These are phyloP conservation scores for Panulirus ornatus DNA, from an alignment of 1,140 invertebrate genomes.

Conservation along the genomic window DNA sequence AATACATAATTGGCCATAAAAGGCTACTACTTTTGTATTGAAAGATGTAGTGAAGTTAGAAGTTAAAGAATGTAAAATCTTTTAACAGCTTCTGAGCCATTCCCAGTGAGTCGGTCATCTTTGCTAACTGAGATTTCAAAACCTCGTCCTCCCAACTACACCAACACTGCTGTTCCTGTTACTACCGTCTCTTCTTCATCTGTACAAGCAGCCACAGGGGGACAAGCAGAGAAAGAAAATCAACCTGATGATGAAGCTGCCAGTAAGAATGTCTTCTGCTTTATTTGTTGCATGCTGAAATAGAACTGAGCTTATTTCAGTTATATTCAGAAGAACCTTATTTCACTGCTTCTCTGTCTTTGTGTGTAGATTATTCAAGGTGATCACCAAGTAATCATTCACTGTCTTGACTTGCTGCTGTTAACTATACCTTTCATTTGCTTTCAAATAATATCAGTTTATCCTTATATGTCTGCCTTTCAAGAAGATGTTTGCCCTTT, in stretches of 20 bases:
- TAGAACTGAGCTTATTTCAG: slow-evolving; percentile 18
- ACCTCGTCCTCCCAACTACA: slow-evolving; percentile 68
- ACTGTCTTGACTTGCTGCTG: too few relatives aligned
- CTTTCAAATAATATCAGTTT: too few relatives aligned
- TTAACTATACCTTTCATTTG: too few relatives aligned
- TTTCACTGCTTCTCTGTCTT: background rate
- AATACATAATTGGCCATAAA: too few relatives aligned
- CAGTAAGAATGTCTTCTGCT: slow-evolving; percentile 80
- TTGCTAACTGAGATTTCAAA: slow-evolving; percentile 73
- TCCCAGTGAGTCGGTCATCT: slow-evolving; percentile 85
- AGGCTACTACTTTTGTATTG: too few relatives aligned
- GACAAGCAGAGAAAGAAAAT: slow-evolving; percentile 75
- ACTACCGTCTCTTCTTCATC: slow-evolving; percentile 49
- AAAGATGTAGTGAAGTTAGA: background rate
- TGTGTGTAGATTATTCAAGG: too few relatives aligned
- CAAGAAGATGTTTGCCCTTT: background rate
- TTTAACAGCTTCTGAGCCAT: slow-evolving; percentile 82
- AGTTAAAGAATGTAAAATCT: slow-evolving; percentile 38
- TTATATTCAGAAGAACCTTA: too few relatives aligned
- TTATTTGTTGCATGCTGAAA: background rate
- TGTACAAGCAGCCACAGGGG: slow-evolving; percentile 45
- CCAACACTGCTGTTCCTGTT: slow-evolving; percentile 77
- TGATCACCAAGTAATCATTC: too few relatives aligned
- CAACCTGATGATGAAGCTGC: slow-evolving; percentile 84
- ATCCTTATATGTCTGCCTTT: slow-evolving; percentile 1